These are phyloP conservation scores for Melanotaenia maccullochi DNA, from an alignment of 2,797 vertebrate species.

Conservation along the genomic window DNA sequence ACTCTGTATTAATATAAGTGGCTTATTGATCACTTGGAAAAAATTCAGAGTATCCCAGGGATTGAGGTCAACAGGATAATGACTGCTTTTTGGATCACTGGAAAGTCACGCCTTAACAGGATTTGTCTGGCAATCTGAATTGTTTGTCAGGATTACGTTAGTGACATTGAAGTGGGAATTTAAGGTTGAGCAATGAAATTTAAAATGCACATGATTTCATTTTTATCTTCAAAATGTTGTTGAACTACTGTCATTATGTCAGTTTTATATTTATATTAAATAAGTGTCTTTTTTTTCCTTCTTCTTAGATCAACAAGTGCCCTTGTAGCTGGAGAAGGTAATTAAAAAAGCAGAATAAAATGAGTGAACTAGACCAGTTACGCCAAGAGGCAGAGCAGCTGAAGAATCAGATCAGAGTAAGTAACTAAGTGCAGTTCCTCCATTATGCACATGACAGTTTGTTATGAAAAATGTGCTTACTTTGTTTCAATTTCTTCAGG, in stretches of 20 bases:
- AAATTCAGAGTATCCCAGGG: slow-evolving; percentile 60
- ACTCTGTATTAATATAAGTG: slow-evolving; percentile 63
- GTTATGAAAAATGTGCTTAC: background rate
- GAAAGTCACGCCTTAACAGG: slow-evolving; percentile 85
- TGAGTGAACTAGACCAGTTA: slow-evolving; percentile 99
- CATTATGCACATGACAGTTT: background rate
- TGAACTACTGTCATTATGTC: background rate
- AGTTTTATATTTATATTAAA: slow-evolving; percentile 8
- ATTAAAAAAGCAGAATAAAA: slow-evolving; percentile 89
- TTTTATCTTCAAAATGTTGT: background rate
- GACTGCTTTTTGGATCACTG: slow-evolving; percentile 77
- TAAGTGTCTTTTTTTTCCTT: background rate
- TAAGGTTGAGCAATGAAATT: slow-evolving; percentile 53
- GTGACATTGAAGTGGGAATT: slow-evolving; percentile 72
- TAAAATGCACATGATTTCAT: background rate
- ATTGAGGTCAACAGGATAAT: slow-evolving; percentile 84
- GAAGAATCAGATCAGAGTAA: slow-evolving; percentile 96
- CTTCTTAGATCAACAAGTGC: slow-evolving; percentile 87
- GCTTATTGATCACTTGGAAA: slow-evolving; percentile 67
- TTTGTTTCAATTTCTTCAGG: slow-evolving; percentile 77
- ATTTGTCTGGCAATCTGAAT: slow-evolving; percentile 84
- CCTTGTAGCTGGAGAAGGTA: slow-evolving; percentile 87
- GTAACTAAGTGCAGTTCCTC: slow-evolving; percentile 47
- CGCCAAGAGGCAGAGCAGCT: slow-evolving; percentile 98
- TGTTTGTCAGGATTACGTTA: slow-evolving; percentile 79